A percentile compares a stretch with the other conserved stretches of the same genome.
Conservation (phyloP, 2,888 invertebrate species). For the Dolomedes plantarius region DNA sequence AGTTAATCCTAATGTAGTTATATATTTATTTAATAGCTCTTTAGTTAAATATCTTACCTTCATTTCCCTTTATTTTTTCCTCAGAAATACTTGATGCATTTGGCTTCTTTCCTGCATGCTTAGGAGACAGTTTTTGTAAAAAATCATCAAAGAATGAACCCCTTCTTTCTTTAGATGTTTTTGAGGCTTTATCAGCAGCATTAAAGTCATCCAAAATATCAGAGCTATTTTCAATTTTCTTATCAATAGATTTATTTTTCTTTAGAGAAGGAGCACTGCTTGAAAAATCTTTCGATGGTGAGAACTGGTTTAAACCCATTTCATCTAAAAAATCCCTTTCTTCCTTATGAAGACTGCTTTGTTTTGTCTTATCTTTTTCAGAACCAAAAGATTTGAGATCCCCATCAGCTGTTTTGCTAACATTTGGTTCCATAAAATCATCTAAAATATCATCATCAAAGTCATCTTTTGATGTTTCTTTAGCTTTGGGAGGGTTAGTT, state of each 20-base stretch:
- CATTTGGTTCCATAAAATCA: constrained; percentile 29
- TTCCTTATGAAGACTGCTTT: background rate
- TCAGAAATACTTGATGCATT: background rate
- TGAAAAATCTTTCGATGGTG: background rate
- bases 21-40: too few relatives aligned
- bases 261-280: background rate
- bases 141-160: constrained; percentile 57
- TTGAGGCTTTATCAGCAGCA: background rate
- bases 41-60: background rate
- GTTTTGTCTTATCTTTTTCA: background rate
- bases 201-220: background rate
- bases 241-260: constrained; percentile 8
- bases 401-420: background rate
- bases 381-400: background rate
- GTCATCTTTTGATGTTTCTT: background rate
- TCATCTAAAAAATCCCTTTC: constrained; percentile 3
- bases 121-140: constrained; percentile 52
- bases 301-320: constrained; percentile 4
- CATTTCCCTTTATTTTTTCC: background rate
- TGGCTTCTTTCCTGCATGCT: constrained; percentile 21
- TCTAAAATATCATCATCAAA: constrained; percentile 32
- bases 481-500: too few relatives aligned
- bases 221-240: background rate
- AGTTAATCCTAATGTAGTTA: too few relatives aligned
- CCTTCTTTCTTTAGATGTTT: background rate